Conservation (phyloP, 1,140 invertebrate genomes). For the Meloidogyne hapla region DNA sequence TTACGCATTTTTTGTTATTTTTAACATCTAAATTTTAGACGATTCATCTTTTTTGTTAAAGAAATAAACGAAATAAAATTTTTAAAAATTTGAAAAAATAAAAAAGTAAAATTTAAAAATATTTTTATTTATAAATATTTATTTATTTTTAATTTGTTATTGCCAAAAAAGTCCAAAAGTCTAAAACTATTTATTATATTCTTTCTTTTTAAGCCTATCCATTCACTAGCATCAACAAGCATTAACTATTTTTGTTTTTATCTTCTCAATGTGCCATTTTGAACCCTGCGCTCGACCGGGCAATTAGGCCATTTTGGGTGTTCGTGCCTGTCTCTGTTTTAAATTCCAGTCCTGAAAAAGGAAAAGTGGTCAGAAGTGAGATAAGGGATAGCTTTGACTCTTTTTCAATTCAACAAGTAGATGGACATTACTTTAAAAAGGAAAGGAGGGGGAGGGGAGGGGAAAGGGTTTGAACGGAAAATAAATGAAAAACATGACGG, state of each 20-base stretch:
- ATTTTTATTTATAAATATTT: not conserved
- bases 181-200: too few relatives aligned
- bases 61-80: constrained; percentile 17
- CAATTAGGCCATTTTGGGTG: not conserved
- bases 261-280: not conserved
- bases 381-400: not conserved
- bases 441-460: not conserved
- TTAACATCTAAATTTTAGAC: too few relatives aligned
- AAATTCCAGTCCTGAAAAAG: too few relatives aligned
- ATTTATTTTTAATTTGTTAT: too few relatives aligned
- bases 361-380: constrained; percentile 12
- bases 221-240: not conserved
- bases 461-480: not conserved
- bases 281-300: constrained; percentile 7
- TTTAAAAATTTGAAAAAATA: constrained; percentile 17
- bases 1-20: not conserved
- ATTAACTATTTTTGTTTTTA: not conserved
- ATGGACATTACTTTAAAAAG: constrained; percentile 3
- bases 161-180: too few relatives aligned
- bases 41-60: constrained; percentile 8
- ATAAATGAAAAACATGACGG: not conserved
- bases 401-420: not conserved
- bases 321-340: constrained; percentile 1
- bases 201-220: not conserved
- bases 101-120: not conserved